Conservation (phyloP, 2,888 invertebrate genomes). For the Syrista parreyssii region DNA sequence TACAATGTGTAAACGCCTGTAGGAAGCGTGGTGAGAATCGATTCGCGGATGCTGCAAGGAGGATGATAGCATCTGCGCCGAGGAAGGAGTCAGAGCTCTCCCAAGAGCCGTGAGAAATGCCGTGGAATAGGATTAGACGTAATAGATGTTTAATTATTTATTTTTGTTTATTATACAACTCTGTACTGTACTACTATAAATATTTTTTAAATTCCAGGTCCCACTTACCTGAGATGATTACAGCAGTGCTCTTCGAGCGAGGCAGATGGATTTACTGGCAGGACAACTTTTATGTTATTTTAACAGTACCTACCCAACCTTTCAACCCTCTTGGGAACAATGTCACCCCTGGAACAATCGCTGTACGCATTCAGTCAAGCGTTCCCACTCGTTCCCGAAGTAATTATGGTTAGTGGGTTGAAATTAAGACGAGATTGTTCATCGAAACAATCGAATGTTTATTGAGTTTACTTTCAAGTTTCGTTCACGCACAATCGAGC, state of each 20-base stretch:
- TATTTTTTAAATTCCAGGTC: background rate
- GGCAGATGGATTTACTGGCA: background rate
- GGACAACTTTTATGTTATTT: background rate
- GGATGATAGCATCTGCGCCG: conserved; percentile 39
- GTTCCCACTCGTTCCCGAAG: background rate
- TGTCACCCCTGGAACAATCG: background rate
- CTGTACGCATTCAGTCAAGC: background rate
- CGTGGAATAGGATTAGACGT: conserved; percentile 8
- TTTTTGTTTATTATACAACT: background rate
- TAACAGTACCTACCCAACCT: background rate
- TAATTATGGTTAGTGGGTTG: background rate
- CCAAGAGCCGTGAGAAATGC: conserved; percentile 1
- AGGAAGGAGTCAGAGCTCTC: conserved; percentile 19
- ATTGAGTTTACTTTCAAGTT: background rate
- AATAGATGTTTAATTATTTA: background rate
- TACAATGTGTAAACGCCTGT: conserved; percentile 6
- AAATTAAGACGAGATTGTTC: background rate
- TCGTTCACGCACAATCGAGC: background rate
- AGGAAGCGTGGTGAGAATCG: conserved; percentile 35
- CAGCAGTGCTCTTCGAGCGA: background rate
- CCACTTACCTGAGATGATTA: background rate
- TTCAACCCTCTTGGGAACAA: background rate
- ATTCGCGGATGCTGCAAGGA: conserved; percentile 34
- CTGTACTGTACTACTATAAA: background rate
- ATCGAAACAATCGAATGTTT: background rate